Evolutionary conservation across 1,140 invertebrate genomes (phyloP).

Genomic region (Pemphigus obesinymphae): DNA sequence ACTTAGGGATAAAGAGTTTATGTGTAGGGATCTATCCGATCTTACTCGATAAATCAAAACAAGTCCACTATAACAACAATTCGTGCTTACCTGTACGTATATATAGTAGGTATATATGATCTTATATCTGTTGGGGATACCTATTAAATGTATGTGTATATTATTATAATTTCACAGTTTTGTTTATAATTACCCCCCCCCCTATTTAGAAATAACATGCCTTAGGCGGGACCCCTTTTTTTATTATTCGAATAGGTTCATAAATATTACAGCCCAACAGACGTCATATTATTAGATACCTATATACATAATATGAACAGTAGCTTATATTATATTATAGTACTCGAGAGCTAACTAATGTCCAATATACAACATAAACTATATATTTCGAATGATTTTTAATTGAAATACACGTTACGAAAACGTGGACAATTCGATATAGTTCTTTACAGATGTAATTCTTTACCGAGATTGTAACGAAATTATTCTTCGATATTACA

Average conservation of each 20-base stretch:
- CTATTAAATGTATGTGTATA: neutral
- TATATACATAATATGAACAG: neutral
- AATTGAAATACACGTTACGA: too few relatives aligned
- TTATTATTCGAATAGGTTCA: neutral
- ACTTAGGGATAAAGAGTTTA: neutral
- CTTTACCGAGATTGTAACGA: too few relatives aligned
- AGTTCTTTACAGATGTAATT: too few relatives aligned
- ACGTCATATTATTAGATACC: too few relatives aligned
- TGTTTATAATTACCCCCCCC: neutral
- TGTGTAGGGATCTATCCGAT: neutral
- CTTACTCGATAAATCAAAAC: neutral
- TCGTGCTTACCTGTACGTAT: neutral
- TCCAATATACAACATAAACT: neutral
- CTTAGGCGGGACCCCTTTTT: neutral
- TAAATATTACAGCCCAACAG: neutral
- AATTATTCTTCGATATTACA: too few relatives aligned
- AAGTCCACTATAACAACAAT: neutral
- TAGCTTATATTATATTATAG: too few relatives aligned
- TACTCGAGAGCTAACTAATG: too few relatives aligned
- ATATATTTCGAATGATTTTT: too few relatives aligned
- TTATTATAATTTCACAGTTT: conserved; percentile 4
- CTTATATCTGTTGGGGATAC: neutral
- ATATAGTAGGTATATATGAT: neutral
- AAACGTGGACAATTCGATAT: too few relatives aligned
- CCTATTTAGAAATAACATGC: neutral